Percentiles rank a stretch among this genome's conserved stretches.
phyloP scores from a whole-genome alignment of 2,797 vertebrate genomes.

The Odontamblyopus rebecca region DNA sequence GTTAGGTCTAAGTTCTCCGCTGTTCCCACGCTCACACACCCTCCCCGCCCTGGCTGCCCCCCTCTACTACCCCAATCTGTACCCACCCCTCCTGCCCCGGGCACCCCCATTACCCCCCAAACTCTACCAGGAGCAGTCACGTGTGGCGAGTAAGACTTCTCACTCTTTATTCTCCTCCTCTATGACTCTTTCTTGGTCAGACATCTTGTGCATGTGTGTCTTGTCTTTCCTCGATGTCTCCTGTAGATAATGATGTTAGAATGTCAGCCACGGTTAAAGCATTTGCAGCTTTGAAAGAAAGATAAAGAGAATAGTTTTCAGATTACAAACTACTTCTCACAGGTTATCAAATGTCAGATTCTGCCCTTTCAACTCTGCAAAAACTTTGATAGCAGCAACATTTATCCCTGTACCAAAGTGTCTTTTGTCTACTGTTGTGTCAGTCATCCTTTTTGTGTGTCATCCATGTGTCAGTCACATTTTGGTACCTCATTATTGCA shows the following conservation, averaged over 20 bases:
- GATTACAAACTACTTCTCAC: conserved; percentile 15
- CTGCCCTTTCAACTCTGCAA: conserved; percentile 62
- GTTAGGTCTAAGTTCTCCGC: conserved; percentile 82
- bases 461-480: conserved; percentile 25
- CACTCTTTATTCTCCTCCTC: conserved; percentile 52
- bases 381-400: conserved; percentile 49
- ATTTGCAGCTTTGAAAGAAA: conserved; percentile 60
- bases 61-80: conserved; percentile 82
- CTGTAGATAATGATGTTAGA: conserved; percentile 25
- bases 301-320: conserved; percentile 22
- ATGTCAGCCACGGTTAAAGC: conserved; percentile 22
- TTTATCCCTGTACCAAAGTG: conserved; percentile 39
- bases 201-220: conserved; percentile 43
- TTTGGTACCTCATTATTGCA: conserved; percentile 46
- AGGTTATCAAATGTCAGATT: conserved; percentile 46
- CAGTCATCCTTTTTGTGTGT: conserved; percentile 20
- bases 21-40: conserved; percentile 88
- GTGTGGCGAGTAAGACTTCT: conserved; percentile 79
- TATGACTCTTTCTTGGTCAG: conserved; percentile 34
- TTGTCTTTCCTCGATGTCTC: conserved; percentile 28
- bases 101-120: conserved; percentile 70
- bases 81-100: conserved; percentile 67
- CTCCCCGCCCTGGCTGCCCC: conserved; percentile 83
- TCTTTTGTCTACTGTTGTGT: conserved; percentile 36
- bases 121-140: conserved; percentile 75